These are phyloP conservation scores for Glandiceps talaboti DNA, from an alignment of 53 echinoderm and acorn worm genomes.

Conservation along the genomic window DNA sequence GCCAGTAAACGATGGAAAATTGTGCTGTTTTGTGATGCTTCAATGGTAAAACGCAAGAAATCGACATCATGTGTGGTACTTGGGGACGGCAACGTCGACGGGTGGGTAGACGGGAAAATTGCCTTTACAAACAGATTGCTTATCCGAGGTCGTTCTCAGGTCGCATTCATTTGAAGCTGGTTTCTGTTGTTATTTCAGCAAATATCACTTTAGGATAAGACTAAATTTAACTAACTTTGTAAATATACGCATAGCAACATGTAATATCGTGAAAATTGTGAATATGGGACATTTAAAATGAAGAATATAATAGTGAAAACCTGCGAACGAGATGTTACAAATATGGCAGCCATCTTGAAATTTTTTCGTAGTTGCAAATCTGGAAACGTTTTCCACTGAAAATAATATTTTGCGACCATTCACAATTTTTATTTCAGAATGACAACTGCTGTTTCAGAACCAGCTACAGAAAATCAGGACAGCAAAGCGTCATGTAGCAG, in stretches of 20 bases:
- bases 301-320: neutral
- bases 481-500: slow-evolving; percentile 10
- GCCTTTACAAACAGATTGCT: neutral
- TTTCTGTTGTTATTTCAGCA: too few relatives aligned
- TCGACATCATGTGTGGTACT: slow-evolving; percentile 15
- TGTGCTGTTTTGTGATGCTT: neutral
- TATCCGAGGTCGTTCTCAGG: neutral
- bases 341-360: slow-evolving; percentile 56
- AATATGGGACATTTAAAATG: too few relatives aligned
- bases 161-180: neutral
- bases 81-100: slow-evolving; percentile 18
- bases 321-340: slow-evolving; percentile 2
- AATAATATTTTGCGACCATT: too few relatives aligned
- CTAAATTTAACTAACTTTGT: too few relatives aligned
- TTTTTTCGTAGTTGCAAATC: too few relatives aligned
- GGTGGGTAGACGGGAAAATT: slow-evolving; percentile 12
- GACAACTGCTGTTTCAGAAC: neutral
- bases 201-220: too few relatives aligned
- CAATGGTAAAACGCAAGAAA: slow-evolving; percentile 54
- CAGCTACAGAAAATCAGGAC: slow-evolving; percentile 9
- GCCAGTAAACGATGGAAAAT: too few relatives aligned
- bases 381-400: too few relatives aligned
- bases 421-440: neutral
- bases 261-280: too few relatives aligned
- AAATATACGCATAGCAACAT: too few relatives aligned